Conservation (phyloP, 2,888 invertebrate species). For the Cylindroiulus punctatus region DNA sequence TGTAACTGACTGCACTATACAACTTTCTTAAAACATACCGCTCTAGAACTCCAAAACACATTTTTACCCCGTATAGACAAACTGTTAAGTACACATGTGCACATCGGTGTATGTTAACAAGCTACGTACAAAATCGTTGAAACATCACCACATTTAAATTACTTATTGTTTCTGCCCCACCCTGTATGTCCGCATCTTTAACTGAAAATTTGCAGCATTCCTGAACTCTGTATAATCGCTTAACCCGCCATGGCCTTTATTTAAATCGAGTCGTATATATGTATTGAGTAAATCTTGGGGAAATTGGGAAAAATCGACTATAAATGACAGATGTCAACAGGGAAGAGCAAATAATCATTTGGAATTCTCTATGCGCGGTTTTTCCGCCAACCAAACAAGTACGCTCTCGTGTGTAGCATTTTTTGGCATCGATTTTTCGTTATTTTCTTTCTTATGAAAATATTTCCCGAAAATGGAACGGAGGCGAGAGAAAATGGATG, state of each 20-base stretch:
- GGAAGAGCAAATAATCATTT: constrained; percentile 28
- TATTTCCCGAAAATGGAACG: neutral
- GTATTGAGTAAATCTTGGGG: neutral
- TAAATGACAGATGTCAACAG: constrained; percentile 30
- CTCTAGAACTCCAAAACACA: no score
- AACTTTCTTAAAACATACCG: no score
- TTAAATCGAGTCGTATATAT: neutral
- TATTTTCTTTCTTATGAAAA: constrained; percentile 33
- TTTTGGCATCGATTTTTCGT: constrained; percentile 19
- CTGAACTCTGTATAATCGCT: neutral
- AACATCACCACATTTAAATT: no score
- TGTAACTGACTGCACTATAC: no score
- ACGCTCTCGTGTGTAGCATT: neutral
- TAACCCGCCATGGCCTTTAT: neutral
- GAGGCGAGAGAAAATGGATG: constrained; percentile 34
- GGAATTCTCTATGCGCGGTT: neutral
- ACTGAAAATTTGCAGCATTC: no score
- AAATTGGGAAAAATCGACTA: neutral
- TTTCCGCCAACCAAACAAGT: neutral
- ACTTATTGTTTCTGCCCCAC: no score
- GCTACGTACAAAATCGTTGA: no score
- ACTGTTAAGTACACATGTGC: no score
- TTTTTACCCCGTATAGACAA: no score
- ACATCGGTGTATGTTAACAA: no score
- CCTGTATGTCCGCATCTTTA: no score